Base-by-base conservation (phyloP, 2,797 vertebrate species). In the Sus cebifrons region DNA sequence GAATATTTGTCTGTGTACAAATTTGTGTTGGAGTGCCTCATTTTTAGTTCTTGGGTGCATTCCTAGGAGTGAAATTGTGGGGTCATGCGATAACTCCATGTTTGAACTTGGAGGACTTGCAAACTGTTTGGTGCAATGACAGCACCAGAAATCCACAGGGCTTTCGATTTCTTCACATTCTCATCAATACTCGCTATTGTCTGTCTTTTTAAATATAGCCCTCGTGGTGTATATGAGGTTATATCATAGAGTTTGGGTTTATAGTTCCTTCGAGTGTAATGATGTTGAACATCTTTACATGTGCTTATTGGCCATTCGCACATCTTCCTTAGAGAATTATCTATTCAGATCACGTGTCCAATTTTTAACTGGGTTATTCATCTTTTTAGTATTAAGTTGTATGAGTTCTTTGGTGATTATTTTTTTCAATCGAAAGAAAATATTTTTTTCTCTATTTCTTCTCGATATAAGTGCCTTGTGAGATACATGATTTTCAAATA, bases 301-400 rank as follows among this genome's bases (percentile, higher is more conserved):
- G 23, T 74, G 15, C 8, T 36, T 64, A 23, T n/a, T 71, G 78
- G 23, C 6, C 25, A 73, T 89, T 71, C 64, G 4, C 23, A n/a
- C 70, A 40, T 82, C 27, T 64, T 71, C n/a, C 40, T 52, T 44
- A 77, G 23, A 73, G 40, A 74, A 60, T 16, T 21, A 29, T 79
- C 65, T 54, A 1, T 64, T 68, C 44, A 71, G 36, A 73, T 78
- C 5, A 6, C 44, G 23, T 25, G 9, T 62, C 21, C 56, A 40
- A 60, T 21, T 85, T 87, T 73, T 79, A 81, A 81, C 32, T 77
- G 54, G 15, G n/a, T 20, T 91, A 29, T 27, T 86, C 10, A 70
- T 77, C 16, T 91, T 68, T 78, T 82, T 85, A 93, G 83, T 82
- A 91, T 87, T 83, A 36, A 54, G 44, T 40, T 56, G 5, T n/a